phyloP scores from a whole-genome alignment of 37 sponge, comb jelly and placozoan species.

The Spongilla lacustris region DNA sequence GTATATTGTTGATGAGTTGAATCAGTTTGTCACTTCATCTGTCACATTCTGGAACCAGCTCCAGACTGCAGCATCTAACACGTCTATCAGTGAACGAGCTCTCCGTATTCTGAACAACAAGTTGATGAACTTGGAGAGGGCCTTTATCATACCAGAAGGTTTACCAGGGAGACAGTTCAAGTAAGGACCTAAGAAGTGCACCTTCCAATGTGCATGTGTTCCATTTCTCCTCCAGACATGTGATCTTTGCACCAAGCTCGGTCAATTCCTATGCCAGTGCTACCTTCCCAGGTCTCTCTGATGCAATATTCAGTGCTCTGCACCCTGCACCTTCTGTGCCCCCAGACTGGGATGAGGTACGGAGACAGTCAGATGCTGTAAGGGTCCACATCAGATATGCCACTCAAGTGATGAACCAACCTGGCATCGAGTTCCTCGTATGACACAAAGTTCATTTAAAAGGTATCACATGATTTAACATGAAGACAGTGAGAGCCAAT shows the following conservation, averaged over 20 bases:
- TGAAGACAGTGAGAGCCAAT: too few species aligned
- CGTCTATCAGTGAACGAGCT: too few species aligned
- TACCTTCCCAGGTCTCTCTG: conserved; percentile 84
- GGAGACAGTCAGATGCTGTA: conserved; percentile 63
- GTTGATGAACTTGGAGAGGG: conserved; percentile 83
- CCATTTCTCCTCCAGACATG: conserved; percentile 68
- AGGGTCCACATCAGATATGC: conserved; percentile 64
- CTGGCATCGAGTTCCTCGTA: conserved; percentile 10
- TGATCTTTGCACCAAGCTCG: too few species aligned
- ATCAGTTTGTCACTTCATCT: too few species aligned
- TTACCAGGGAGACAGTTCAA: conserved; percentile 85
- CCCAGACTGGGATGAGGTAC: conserved; percentile 66
- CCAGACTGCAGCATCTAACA: too few species aligned
- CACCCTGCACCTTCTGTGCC: background rate
- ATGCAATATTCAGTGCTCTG: conserved; percentile 67
- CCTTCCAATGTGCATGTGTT: too few species aligned
- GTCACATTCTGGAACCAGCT: too few species aligned
- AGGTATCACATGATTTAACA: too few species aligned
- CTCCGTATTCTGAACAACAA: conserved; percentile 83
- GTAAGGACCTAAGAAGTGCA: conserved; percentile 2
- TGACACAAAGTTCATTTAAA: too few species aligned
- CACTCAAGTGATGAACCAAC: conserved; percentile 65
- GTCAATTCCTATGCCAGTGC: conserved; percentile 87
- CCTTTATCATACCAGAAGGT: conserved; percentile 85
- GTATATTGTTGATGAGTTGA: too few species aligned